Base-by-base conservation (phyloP, 2,888 invertebrate genomes). In the Apodemia hepburni region DNA sequence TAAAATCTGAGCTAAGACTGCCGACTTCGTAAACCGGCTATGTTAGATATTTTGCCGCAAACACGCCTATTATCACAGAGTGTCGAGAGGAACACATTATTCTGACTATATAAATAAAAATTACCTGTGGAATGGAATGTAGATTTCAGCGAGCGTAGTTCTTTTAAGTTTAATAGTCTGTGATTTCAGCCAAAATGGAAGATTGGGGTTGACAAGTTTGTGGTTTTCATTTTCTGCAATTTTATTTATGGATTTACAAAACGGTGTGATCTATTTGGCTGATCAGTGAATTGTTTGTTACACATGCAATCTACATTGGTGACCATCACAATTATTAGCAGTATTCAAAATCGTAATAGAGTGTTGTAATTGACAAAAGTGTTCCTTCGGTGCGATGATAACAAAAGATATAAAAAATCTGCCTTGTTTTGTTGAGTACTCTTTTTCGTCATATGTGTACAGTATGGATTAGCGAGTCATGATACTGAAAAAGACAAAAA, bases 361-460 rank as follows among this genome's bases (percentile, higher is more conserved):
- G 79, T 82, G 79, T 82, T 84, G 82, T 80, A 81, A 83, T 77
- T 79, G 77, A 72, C 78, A 72, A 78, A 82, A 84, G 84, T 84
- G 81, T 82, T 83, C 78, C 80, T 82, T 80, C 82, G 80, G 83
- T 85, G 86, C 81, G 74, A 80, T 79, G 90, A 90, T 90, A 91
- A 91, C 90, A 91, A 91, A 90, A 91, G 89, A 84, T 89, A 86
- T 86, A 86, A 87, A 87, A 89, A 84, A 82, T 81, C 75, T 78
- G 75, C 75, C 80, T 85, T 79, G 83, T 82, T 80, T 81, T 75
- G 76, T 73, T 82, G 75, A 75, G 77, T 80, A 77, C 73, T 84
- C 79, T 79, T 83, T 83, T 82, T 84, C 79, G 77, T 82, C 80
- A 78, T 79, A 78, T 80, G 79, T 83, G 75, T 84, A 75, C 72